Base-by-base conservation (phyloP, 2,888 invertebrate species). In the Oxytorus armatus region DNA sequence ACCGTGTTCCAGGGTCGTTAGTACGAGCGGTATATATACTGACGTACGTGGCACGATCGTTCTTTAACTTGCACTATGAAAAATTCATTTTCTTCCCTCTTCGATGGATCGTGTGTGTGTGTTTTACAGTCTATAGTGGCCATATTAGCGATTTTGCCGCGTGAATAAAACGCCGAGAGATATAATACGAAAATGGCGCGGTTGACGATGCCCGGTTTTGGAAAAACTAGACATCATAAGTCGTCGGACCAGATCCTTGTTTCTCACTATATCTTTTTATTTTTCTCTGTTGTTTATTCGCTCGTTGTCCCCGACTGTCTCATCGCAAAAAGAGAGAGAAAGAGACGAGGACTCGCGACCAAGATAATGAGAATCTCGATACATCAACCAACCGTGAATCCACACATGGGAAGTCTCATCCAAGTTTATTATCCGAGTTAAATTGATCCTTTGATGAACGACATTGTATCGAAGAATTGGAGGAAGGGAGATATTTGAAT, bases 191-290 rank as follows among this genome's bases (percentile, higher is more conserved):
- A 88, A 88, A 87, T 86, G 85, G 85, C 57, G 70, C 76, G 78
- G 61, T 82, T 76, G 82, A 51, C 81, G 81, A 70, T 80, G 79
- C 81, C 79, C 75, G 77, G 81, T 83, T 87, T 87, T 81, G 86
- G 85, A 85, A 85, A 85, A 86, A 87, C 81, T 86, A 63, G 84
- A 33, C 70, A 81, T 83, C 84, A 81, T 81, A 81, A 85, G 82
- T 84, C 69, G 84, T 74, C 66, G 53, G 78, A 80, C 83, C 76
- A 78, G 39, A n/a, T n/a, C n/a, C n/a, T n/a, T n/a, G n/a, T n/a
- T n/a, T n/a, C n/a, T n/a, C n/a, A n/a, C n/a, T n/a, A n/a, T n/a
- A n/a, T n/a, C n/a, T n/a, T n/a, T n/a, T n/a, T n/a, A n/a, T n/a
- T n/a, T n/a, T n/a, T n/a, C n/a, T n/a, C n/a, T n/a, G n/a, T n/a